Conservation (phyloP, 2,888 invertebrate genomes). For the Amblyjoppa fuscipennis region DNA sequence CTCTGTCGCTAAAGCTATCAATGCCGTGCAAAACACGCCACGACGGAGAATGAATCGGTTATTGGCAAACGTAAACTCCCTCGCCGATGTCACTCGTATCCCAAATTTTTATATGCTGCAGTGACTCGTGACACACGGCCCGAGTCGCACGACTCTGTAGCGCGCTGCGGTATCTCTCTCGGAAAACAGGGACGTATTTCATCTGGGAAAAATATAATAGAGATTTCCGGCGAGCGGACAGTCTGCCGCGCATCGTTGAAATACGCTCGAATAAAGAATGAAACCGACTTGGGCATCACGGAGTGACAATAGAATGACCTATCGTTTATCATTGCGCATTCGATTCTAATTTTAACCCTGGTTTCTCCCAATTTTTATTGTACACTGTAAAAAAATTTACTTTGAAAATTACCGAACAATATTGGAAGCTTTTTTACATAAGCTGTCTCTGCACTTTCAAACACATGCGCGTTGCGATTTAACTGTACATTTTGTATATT, state of each 20-base stretch:
- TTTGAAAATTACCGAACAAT: too few relatives aligned
- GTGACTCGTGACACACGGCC: slow-evolving; percentile 14
- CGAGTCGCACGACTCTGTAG: slow-evolving; percentile 43
- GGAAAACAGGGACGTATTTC: slow-evolving; percentile 67
- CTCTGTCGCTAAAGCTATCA: slow-evolving; percentile 34
- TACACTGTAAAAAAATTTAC: not conserved
- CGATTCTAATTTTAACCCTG: not conserved
- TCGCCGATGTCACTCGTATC: slow-evolving; percentile 50
- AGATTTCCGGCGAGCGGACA: slow-evolving; percentile 47
- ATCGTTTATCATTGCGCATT: not conserved
- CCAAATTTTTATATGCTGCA: slow-evolving; percentile 62
- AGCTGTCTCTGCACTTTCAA: too few relatives aligned
- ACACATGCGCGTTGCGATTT: too few relatives aligned
- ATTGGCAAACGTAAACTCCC: slow-evolving; percentile 65
- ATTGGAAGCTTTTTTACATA: too few relatives aligned
- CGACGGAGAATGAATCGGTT: slow-evolving; percentile 61
- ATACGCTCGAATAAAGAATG: slow-evolving; percentile 30
- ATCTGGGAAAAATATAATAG: slow-evolving; percentile 62
- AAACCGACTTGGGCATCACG: not conserved
- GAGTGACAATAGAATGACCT: not conserved
- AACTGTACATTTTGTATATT: too few relatives aligned
- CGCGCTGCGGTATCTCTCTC: not conserved
- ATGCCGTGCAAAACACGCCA: slow-evolving; percentile 17
- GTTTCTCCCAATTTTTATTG: not conserved
- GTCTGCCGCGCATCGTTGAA: slow-evolving; percentile 12